These are phyloP conservation scores for Tachuris rubrigastra DNA, from an alignment of 2,113 vertebrate species.

Conservation along the genomic window DNA sequence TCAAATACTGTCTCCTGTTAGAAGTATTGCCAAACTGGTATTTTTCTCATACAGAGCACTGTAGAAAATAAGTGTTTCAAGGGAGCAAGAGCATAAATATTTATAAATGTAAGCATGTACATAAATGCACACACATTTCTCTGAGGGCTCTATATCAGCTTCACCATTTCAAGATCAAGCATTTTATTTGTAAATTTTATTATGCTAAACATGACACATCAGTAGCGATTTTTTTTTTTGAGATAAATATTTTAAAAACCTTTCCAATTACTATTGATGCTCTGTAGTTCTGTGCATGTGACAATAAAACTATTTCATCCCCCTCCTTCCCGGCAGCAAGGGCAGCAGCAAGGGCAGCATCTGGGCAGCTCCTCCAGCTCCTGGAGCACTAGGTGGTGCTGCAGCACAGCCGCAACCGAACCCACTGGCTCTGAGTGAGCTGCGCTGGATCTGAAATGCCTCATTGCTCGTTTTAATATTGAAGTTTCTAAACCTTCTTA, in stretches of 20 bases:
- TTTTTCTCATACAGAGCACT: background rate
- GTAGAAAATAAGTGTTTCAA: background rate
- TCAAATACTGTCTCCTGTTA: background rate
- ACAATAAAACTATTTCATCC: background rate
- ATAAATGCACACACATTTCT: background rate
- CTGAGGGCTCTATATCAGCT: background rate
- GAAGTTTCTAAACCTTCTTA: background rate
- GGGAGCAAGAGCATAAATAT: background rate
- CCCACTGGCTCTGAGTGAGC: too few species aligned
- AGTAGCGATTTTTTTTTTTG: background rate
- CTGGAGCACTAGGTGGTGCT: constrained; percentile 71
- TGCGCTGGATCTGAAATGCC: accelerated
- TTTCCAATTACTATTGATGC: background rate
- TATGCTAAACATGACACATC: background rate
- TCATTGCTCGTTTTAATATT: accelerated
- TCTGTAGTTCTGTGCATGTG: background rate
- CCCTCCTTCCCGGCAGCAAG: accelerated
- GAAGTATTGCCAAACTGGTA: background rate
- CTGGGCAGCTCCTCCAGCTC: background rate
- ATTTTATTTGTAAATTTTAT: background rate
- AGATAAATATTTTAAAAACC: background rate
- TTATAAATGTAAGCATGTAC: background rate
- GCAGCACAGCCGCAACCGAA: constrained; percentile 3
- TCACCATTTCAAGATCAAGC: background rate
- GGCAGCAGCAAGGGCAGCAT: background rate